Evolutionary conservation across 2,797 vertebrate species (phyloP), one percentile per base, ranked within the genome.

Genomic region (Tadarida brasiliensis): DNA sequence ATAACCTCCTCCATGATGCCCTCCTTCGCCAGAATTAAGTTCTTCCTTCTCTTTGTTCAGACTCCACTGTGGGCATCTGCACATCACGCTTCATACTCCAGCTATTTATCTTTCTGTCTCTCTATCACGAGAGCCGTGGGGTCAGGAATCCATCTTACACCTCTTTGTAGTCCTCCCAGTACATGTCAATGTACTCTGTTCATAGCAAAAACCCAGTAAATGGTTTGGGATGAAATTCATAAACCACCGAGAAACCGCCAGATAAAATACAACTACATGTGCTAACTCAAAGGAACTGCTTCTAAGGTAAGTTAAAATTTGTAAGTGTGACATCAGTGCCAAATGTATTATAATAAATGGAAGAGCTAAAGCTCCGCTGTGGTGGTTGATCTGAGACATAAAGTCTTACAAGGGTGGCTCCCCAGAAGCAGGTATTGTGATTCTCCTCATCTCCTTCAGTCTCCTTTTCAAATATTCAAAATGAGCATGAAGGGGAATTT

Each of bases 401-500:
- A 92, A 91, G 63, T 7, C n/a, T 51, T 33, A 22, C 14, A 57
- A 19, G 24, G 0, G 7, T 0, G 4, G 49, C 30, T 68, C 63
- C 0, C 0, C 16, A 17, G 39, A 47, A 33, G 71, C 33, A n/a
- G n/a, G 39, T 22, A 12, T 35, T 81, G 4, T 3, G 65, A 84
- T 33, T 84, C 70, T 26, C 2, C 0, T 33, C 30, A 22, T 30
- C 44, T 77, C 24, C 26, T 44, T 81, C 12, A 7, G n/a, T 81
- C 59, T 85, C 70, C 85, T 94, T 92, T 87, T 73, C 71, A 89
- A 83, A 85, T 81, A 95, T 87, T 93, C 89, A 56, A 67, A 93
- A 30, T 1, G 7, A 88, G 73, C 61, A 24, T 11, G 44, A 28
- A 71, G 61, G 49, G 54, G 74, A 59, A 74, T 90, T 47, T 87